Base-by-base conservation (phyloP, 30 jellyfish, hydroid and myxozoan genomes). In the Turritopsis dohrnii region DNA sequence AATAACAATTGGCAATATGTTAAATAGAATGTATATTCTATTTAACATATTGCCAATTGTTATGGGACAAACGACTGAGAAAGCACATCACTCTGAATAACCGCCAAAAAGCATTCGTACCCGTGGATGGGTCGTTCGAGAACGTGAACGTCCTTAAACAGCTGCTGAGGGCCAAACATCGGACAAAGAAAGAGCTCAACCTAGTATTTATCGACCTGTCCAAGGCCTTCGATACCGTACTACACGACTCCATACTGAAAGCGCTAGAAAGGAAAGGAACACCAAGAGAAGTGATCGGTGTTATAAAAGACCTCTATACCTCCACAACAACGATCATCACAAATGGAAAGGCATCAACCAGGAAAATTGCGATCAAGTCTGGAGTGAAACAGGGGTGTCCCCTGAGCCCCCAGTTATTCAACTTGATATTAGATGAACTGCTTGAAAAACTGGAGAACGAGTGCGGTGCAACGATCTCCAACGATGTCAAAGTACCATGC, bases 311-410 rank as follows among this genome's bases (percentile, higher is more conserved):
- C 28, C 20, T 28, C 19, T 71, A 71, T 23, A 19, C 28, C 16
- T 19, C 18, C 28, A 16, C 80, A 19, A 71, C 80, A 19, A 71
- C 80, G 28, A 23, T 17, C 28, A 71, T 71, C 28, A 16, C 28
- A 16, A 16, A 16, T 18, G 80, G 80, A 24, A 19, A 18, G 16
- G 28, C 18, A 24, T 17, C 20, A 71, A 19, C 28, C 28, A 18
- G 28, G 28, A 19, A 28, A 71, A 19, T 71, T 18, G 18, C 18
- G 18, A 19, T 71, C 28, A 19, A 16, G 16, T 24, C 28, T 16
- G 80, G 80, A 18, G 80, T 71, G 18, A 71, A 71, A 28, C 80
- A 71, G 28, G 80, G 80, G 23, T 19, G 23, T 71, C 80, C 28
- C 28, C 28, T 71, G 72, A 54, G 72, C n/a, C 72, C 72, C 19